phyloP scores from a whole-genome alignment of 2,113 vertebrate genomes.

The Hiodon tergisus region DNA sequence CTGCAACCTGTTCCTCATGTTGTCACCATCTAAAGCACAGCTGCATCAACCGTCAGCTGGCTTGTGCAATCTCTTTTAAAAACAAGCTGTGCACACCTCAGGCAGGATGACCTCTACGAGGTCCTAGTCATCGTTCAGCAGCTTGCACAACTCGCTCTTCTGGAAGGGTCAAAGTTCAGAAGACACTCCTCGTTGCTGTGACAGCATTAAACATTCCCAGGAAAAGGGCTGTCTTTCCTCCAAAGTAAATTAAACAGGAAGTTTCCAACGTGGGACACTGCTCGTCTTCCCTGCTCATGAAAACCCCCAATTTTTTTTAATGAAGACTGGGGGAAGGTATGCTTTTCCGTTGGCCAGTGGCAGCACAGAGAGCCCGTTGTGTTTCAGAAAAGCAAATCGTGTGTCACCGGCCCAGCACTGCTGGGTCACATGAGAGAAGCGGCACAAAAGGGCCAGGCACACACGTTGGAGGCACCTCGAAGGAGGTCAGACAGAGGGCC shows the following conservation, averaged over 20 bases:
- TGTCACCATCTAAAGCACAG: not conserved
- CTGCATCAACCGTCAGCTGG: not conserved
- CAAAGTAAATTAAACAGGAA: not conserved
- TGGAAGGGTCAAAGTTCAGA: constrained; percentile 35
- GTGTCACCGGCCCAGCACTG: constrained; percentile 14
- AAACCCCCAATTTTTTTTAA: no score
- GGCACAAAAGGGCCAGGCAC: constrained; percentile 3
- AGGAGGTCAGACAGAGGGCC: constrained; percentile 12
- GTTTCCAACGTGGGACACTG: not conserved
- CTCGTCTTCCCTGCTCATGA: constrained; percentile 5
- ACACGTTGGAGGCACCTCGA: constrained; percentile 5
- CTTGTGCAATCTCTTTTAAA: not conserved
- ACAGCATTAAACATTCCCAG: not conserved
- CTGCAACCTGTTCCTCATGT: not conserved
- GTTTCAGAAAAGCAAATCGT: constrained; percentile 22
- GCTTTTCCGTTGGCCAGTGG: constrained; percentile 16
- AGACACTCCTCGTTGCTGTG: not conserved
- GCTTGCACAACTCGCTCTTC: constrained; percentile 26
- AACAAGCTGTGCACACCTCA: not conserved
- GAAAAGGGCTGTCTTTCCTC: not conserved
- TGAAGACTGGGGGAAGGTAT: constrained; percentile 18
- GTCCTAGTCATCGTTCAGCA: constrained; percentile 9
- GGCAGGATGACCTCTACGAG: not conserved
- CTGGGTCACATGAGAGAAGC: not conserved
- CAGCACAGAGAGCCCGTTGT: constrained; percentile 53